Percentiles rank a stretch among this genome's conserved stretches.
Evolutionary conservation across 92 coral and sea anemone genomes (phyloP).

Genomic region (Siderastrea radians): DNA sequence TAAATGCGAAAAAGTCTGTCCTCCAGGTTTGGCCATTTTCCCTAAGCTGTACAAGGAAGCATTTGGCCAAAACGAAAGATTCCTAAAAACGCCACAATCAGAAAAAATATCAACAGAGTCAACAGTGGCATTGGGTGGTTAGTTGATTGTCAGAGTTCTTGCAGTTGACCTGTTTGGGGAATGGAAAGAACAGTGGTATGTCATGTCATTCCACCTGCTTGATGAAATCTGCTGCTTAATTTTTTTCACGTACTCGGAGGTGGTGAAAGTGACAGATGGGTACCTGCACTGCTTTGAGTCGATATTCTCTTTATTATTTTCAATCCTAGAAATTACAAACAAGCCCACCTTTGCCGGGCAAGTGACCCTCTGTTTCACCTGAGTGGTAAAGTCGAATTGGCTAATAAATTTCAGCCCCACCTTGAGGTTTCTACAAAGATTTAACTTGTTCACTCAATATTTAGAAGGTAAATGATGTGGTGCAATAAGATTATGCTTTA

Average conservation of each 20-base stretch:
- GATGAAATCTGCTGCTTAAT: conserved; percentile 40
- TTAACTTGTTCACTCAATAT: conserved; percentile 4
- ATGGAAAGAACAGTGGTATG: conserved; percentile 35
- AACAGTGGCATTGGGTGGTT: conserved; percentile 43
- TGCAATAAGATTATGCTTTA: too few relatives aligned
- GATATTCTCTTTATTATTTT: conserved; percentile 41
- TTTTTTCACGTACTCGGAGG: conserved; percentile 30
- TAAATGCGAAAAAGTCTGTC: conserved; percentile 33
- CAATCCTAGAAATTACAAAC: conserved; percentile 43
- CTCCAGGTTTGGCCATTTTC: conserved; percentile 6
- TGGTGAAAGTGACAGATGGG: conserved; percentile 13
- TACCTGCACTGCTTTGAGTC: conserved; percentile 27
- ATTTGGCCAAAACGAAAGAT: conserved; percentile 25
- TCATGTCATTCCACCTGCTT: conserved; percentile 31
- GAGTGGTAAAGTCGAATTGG: conserved; percentile 38
- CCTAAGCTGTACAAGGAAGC: neutral
- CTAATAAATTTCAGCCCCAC: conserved; percentile 7
- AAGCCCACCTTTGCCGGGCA: conserved; percentile 34
- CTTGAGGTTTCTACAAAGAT: conserved; percentile 37
- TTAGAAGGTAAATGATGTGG: too few relatives aligned
- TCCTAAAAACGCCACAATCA: conserved; percentile 63
- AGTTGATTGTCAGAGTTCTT: conserved; percentile 38
- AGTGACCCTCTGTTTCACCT: conserved; percentile 59
- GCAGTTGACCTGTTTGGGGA: conserved; percentile 44
- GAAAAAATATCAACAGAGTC: conserved; percentile 53